phyloP scores from a whole-genome alignment of 2,113 vertebrate species.

The Anas platyrhynchos region DNA sequence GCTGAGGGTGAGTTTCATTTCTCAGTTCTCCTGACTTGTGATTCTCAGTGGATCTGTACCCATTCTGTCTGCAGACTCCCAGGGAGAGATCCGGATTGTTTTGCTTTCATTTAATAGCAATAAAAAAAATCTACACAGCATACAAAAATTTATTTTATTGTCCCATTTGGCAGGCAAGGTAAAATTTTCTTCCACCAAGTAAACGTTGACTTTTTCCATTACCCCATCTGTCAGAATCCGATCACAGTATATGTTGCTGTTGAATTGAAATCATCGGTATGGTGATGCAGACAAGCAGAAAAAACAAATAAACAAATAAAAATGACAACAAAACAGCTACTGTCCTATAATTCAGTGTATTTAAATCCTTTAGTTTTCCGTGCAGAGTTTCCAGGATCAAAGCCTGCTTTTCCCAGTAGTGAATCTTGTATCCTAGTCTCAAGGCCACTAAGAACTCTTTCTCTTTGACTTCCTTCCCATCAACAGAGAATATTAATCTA shows the following conservation, averaged over 20 bases:
- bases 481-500: not conserved
- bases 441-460: not conserved
- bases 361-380: not conserved
- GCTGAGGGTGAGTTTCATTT: not conserved
- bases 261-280: slow-evolving; percentile 57
- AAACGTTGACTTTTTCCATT: slow-evolving; percentile 60
- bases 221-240: slow-evolving; percentile 35
- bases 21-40: slow-evolving; percentile 9
- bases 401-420: not conserved
- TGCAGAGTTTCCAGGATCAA: not conserved
- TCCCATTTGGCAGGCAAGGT: slow-evolving; percentile 51
- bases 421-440: not conserved
- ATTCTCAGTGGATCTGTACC: not conserved
- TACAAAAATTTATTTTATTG: slow-evolving; percentile 57
- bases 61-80: slow-evolving; percentile 10
- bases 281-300: slow-evolving; percentile 21
- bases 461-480: not conserved
- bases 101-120: slow-evolving; percentile 42
- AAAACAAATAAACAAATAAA: not conserved
- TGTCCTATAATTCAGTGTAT: not conserved
- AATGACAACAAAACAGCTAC: not conserved
- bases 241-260: slow-evolving; percentile 18
- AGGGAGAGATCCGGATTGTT: slow-evolving; percentile 8
- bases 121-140: slow-evolving; percentile 40
- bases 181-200: slow-evolving; percentile 47